phyloP scores from a whole-genome alignment of 2,888 invertebrate species.

The Nesidiocoris tenuis region DNA sequence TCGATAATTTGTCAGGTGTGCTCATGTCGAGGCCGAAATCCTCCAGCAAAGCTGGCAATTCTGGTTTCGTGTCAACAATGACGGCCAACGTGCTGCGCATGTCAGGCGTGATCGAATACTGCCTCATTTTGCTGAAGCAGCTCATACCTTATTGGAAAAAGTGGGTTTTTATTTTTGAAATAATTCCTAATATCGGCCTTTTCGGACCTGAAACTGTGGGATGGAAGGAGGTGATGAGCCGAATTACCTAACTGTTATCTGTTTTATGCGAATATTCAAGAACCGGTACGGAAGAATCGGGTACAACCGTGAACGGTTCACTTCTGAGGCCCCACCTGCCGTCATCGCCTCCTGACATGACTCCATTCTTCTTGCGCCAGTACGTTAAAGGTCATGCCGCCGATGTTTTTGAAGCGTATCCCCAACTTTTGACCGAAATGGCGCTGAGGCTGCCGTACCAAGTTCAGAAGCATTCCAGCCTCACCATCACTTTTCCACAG shows the following conservation, averaged over 20 bases:
- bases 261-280: slow-evolving; percentile 52
- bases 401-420: slow-evolving; percentile 92
- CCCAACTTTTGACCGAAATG: slow-evolving; percentile 93
- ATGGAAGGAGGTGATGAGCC: not conserved
- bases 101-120: slow-evolving; percentile 71
- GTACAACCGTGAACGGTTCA: slow-evolving; percentile 63
- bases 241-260: not conserved
- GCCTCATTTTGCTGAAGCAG: slow-evolving; percentile 68
- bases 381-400: slow-evolving; percentile 88
- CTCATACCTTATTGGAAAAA: slow-evolving; percentile 76
- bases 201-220: not conserved
- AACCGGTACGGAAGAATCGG: slow-evolving; percentile 53
- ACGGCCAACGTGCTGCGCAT: slow-evolving; percentile 70
- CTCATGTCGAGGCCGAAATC: slow-evolving; percentile 74
- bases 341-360: slow-evolving; percentile 87
- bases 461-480: slow-evolving; percentile 53
- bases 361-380: slow-evolving; percentile 89
- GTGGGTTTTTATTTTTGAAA: slow-evolving; percentile 51
- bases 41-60: slow-evolving; percentile 56
- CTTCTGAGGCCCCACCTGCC: slow-evolving; percentile 79
- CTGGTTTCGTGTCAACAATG: slow-evolving; percentile 66
- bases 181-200: too few species aligned
- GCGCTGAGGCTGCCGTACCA: slow-evolving; percentile 84
- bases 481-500: slow-evolving; percentile 52
- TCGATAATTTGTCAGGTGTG: too few species aligned